Percentiles rank a stretch among this genome's conserved stretches.
phyloP scores from a whole-genome alignment of 2,888 invertebrate species.

The Acronicta leporina region DNA sequence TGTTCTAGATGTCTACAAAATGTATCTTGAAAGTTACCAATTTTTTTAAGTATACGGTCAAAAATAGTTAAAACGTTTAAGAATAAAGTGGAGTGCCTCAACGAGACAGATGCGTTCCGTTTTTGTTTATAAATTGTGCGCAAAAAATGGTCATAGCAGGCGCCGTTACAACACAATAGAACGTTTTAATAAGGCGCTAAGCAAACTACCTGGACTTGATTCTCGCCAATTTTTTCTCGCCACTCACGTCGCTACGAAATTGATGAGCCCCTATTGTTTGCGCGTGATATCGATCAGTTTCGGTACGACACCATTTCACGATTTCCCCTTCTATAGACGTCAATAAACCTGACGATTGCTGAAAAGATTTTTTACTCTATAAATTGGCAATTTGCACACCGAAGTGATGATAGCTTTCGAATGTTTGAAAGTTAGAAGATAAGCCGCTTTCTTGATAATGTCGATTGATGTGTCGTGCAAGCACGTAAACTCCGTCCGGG shows the following conservation, averaged over 20 bases:
- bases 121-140: slow-evolving; percentile 64
- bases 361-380: slow-evolving; percentile 28
- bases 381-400: slow-evolving; percentile 20
- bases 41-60: slow-evolving; percentile 17
- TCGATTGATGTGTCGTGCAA: slow-evolving; percentile 60
- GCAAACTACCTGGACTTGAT: slow-evolving; percentile 76
- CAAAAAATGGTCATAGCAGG: slow-evolving; percentile 75
- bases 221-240: slow-evolving; percentile 73
- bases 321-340: slow-evolving; percentile 50
- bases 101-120: slow-evolving; percentile 59
- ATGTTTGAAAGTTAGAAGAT: slow-evolving; percentile 40
- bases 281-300: slow-evolving; percentile 68
- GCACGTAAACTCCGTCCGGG: slow-evolving; percentile 68
- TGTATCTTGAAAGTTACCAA: too few relatives aligned
- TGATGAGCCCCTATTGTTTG: slow-evolving; percentile 79
- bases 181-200: slow-evolving; percentile 77
- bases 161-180: slow-evolving; percentile 80
- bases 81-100: slow-evolving; percentile 39
- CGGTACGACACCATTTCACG: slow-evolving; percentile 60
- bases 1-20: slow-evolving; percentile 10
- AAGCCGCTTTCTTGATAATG: slow-evolving; percentile 61
- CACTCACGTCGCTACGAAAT: slow-evolving; percentile 71
- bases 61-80: slow-evolving; percentile 51
- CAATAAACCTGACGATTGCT: slow-evolving; percentile 55
- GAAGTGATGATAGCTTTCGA: slow-evolving; percentile 26